These are phyloP conservation scores for Virgularia gustaviana DNA, from an alignment of 92 coral and sea anemone species.

Conservation along the genomic window DNA sequence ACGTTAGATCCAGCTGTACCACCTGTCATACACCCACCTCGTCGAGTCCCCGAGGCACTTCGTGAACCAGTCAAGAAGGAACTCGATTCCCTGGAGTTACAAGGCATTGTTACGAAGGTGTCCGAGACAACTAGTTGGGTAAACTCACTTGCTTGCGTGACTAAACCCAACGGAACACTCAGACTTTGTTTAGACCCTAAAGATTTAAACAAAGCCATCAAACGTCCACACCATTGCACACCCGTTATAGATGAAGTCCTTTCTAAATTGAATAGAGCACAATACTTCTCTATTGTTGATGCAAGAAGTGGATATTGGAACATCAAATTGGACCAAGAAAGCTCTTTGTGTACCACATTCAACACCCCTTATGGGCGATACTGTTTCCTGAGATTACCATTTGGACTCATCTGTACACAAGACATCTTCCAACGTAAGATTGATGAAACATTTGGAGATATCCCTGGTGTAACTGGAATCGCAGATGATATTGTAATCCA, in stretches of 20 bases:
- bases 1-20: constrained; percentile 22
- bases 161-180: constrained; percentile 56
- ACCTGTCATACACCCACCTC: constrained; percentile 46
- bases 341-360: constrained; percentile 58
- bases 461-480: constrained; percentile 60
- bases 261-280: constrained; percentile 58
- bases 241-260: constrained; percentile 67
- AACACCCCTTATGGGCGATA: constrained; percentile 63
- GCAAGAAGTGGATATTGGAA: constrained; percentile 74
- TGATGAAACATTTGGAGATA: constrained; percentile 61
- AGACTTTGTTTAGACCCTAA: constrained; percentile 63
- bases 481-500: constrained; percentile 60
- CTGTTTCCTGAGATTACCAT: constrained; percentile 52
- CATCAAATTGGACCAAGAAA: constrained; percentile 49
- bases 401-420: constrained; percentile 59
- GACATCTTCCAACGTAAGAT: constrained; percentile 63
- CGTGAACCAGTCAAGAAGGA: constrained; percentile 62
- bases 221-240: constrained; percentile 60
- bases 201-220: constrained; percentile 54
- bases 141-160: constrained; percentile 55
- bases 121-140: constrained; percentile 62
- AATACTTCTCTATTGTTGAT: constrained; percentile 55
- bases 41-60: constrained; percentile 55
- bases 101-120: constrained; percentile 60
- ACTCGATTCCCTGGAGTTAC: constrained; percentile 52